phyloP scores from a whole-genome alignment of 2,113 vertebrate species.

The Leptodactylus fuscus region DNA sequence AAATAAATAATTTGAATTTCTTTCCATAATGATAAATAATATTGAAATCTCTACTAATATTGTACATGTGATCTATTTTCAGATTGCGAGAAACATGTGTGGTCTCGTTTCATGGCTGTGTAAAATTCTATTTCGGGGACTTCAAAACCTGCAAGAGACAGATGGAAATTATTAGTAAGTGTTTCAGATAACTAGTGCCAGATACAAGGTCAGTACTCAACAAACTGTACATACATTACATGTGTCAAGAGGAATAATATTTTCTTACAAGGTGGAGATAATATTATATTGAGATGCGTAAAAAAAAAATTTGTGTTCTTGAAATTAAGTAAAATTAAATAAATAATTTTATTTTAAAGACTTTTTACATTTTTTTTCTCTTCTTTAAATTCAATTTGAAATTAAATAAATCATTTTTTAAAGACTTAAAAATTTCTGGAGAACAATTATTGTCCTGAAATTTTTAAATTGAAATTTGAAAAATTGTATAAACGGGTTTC shows the following conservation, averaged over 20 bases:
- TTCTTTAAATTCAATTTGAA: too few relatives aligned
- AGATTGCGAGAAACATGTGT: constrained; percentile 24
- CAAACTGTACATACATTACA: constrained; percentile 30
- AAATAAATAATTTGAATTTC: background rate
- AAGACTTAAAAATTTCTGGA: background rate
- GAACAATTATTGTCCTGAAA: background rate
- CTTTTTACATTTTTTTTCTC: background rate
- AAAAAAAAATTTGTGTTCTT: background rate
- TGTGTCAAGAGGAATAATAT: background rate
- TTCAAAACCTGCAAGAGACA: constrained; percentile 26
- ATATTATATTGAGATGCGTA: too few relatives aligned
- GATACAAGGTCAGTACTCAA: constrained; percentile 15
- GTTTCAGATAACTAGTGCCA: constrained; percentile 35
- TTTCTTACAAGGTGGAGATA: background rate
- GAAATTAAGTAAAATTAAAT: background rate
- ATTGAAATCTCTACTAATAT: background rate
- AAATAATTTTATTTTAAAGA: background rate
- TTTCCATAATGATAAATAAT: background rate
- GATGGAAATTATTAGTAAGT: constrained; percentile 52
- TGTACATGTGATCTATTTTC: background rate
- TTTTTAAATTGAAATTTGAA: background rate
- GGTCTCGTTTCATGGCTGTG: constrained; percentile 11
- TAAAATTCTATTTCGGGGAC: constrained; percentile 43
- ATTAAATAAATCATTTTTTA: too few relatives aligned
- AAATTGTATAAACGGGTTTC: background rate